Conservation (phyloP, 2,888 invertebrate species). For the Brenthis ino region DNA sequence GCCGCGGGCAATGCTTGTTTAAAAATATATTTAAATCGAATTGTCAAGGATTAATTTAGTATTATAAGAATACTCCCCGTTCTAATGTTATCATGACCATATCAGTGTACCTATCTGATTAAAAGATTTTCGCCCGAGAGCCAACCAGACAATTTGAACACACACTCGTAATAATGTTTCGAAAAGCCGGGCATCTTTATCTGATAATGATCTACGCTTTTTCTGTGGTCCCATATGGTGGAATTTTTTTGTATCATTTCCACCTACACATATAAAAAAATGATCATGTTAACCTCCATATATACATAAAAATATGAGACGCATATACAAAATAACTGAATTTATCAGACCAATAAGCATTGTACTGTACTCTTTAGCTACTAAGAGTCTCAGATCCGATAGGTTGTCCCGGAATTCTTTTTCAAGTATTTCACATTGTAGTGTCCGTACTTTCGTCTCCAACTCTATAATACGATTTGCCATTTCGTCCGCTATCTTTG, state of each 20-base stretch:
- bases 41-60: no score
- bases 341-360: constrained; percentile 76
- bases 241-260: constrained; percentile 76
- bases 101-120: constrained; percentile 80
- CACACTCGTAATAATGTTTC: constrained; percentile 83
- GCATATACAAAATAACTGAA: background rate
- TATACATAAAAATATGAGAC: background rate
- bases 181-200: constrained; percentile 83
- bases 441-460: constrained; percentile 78
- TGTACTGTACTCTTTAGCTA: constrained; percentile 83
- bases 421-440: constrained; percentile 73
- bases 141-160: constrained; percentile 85
- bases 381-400: constrained; percentile 80
- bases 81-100: no score
- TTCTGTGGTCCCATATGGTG: constrained; percentile 84
- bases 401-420: constrained; percentile 78
- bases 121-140: constrained; percentile 81
- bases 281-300: background rate
- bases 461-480: constrained; percentile 74
- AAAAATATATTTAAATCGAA: no score
- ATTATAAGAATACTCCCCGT: no score
- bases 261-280: constrained; percentile 53
- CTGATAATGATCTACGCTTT: constrained; percentile 81
- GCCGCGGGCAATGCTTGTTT: no score
- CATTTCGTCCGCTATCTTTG: constrained; percentile 82